A percentile compares a stretch with the other conserved stretches of the same genome.
These are phyloP conservation scores for Andrena flavipes DNA, from an alignment of 2,888 invertebrate genomes.

Conservation along the genomic window DNA sequence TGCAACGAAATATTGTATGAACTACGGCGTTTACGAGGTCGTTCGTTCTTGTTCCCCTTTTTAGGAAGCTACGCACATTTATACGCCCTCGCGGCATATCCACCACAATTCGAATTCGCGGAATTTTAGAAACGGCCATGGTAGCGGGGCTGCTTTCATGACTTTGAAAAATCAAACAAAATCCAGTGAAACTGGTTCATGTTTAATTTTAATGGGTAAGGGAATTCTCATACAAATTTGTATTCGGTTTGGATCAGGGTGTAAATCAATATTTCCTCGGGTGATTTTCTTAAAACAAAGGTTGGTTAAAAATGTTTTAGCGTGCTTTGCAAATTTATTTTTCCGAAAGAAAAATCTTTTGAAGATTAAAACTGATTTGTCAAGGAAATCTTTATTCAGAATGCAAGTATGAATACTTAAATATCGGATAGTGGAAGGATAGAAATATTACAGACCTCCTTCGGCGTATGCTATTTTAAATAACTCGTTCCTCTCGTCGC, in stretches of 20 bases:
- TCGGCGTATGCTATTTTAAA: not conserved
- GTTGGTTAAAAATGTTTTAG: too few species aligned
- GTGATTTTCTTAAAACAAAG: too few species aligned
- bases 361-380: not conserved
- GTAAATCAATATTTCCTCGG: too few species aligned
- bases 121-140: not conserved
- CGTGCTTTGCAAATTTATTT: too few species aligned
- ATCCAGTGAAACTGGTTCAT: too few species aligned
- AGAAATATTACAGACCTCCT: not conserved
- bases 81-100: not conserved
- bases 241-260: not conserved
- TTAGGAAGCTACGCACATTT: conserved; percentile 27
- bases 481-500: not conserved
- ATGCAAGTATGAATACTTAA: not conserved
- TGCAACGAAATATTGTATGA: conserved; percentile 51
- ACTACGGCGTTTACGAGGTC: conserved; percentile 12
- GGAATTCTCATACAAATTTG: not conserved
- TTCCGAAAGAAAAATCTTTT: not conserved
- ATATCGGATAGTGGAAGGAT: not conserved
- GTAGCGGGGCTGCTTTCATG: too few species aligned
- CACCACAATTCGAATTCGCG: not conserved
- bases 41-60: conserved; percentile 27
- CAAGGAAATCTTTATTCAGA: not conserved
- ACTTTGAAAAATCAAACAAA: too few species aligned
- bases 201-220: too few species aligned